Evolutionary conservation across 2,797 vertebrate species (phyloP).

Genomic region (Amniataba percoides): DNA sequence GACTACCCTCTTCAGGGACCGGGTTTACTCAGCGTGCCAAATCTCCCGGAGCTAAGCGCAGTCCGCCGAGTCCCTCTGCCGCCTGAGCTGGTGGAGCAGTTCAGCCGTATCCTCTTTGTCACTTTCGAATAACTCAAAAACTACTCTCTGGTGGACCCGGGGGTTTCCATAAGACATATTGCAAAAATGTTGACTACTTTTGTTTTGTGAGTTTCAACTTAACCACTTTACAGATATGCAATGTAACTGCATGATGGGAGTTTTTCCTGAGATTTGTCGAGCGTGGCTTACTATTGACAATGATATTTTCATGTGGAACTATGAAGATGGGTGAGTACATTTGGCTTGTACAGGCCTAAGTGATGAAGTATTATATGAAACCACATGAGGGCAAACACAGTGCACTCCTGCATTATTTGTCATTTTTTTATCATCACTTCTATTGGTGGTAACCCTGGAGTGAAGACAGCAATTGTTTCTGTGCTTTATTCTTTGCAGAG

Average conservation of each 20-base stretch:
- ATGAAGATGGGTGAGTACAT: conserved; percentile 94
- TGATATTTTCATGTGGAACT: conserved; percentile 99
- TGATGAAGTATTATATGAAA: neutral
- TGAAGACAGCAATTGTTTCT: neutral
- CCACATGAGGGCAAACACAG: too few species aligned
- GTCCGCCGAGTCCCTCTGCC: conserved; percentile 94
- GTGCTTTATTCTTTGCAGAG: conserved; percentile 81
- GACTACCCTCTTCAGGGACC: conserved; percentile 98
- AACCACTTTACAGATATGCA: conserved; percentile 92
- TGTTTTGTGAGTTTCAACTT: conserved; percentile 59
- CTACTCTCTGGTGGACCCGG: neutral
- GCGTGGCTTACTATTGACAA: conserved; percentile 99
- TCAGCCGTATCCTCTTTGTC: conserved; percentile 94
- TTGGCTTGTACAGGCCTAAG: neutral
- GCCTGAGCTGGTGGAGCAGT: conserved; percentile 96
- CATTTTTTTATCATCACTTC: too few species aligned
- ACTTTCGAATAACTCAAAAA: neutral
- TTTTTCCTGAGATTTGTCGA: conserved; percentile 95
- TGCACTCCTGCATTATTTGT: too few species aligned
- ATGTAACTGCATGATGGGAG: conserved; percentile 99
- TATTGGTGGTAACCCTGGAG: too few species aligned
- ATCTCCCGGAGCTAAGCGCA: conserved; percentile 93
- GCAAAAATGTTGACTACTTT: neutral
- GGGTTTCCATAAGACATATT: neutral
- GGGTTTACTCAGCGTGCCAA: conserved; percentile 91